These are phyloP conservation scores for Procambarus virginalis DNA, from an alignment of 1,140 invertebrate species.

Conservation along the genomic window DNA sequence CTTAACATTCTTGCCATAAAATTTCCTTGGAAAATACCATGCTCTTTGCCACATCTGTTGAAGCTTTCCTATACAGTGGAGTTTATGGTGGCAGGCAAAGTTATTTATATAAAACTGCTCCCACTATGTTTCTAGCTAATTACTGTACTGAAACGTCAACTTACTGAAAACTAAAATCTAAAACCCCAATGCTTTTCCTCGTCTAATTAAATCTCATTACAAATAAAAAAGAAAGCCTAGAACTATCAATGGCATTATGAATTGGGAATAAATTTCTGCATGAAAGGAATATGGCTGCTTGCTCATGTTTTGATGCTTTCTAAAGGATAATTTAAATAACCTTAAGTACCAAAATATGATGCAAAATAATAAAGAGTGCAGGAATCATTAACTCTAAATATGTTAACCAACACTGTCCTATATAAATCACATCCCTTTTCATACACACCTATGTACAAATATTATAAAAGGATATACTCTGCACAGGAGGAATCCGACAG, in stretches of 20 bases:
- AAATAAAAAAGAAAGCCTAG: slow-evolving; percentile 27
- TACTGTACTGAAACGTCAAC: slow-evolving; percentile 23
- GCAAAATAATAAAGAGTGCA: slow-evolving; percentile 21
- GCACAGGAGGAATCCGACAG: slow-evolving; percentile 32
- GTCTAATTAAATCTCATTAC: neutral
- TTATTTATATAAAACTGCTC: slow-evolving; percentile 1
- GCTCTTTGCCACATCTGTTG: neutral
- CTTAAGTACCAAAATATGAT: slow-evolving; percentile 53
- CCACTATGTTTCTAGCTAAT: neutral
- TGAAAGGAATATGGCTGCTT: slow-evolving; percentile 12
- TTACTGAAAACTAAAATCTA: neutral
- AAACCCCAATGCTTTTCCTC: neutral
- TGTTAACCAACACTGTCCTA: slow-evolving; percentile 37
- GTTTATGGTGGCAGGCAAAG: neutral
- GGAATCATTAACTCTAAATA: slow-evolving; percentile 45
- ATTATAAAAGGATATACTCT: slow-evolving; percentile 36
- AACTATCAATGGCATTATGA: slow-evolving; percentile 22
- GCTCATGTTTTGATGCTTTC: slow-evolving; percentile 9
- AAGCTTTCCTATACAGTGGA: slow-evolving; percentile 10
- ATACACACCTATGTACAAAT: slow-evolving; percentile 54
- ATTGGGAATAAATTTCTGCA: slow-evolving; percentile 18
- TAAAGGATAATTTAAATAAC: slow-evolving; percentile 32
- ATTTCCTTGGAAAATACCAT: neutral
- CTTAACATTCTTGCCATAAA: neutral
- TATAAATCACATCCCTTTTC: slow-evolving; percentile 60